Percentiles rank a stretch among this genome's conserved stretches.
Evolutionary conservation across 2,888 invertebrate species (phyloP).

Genomic region (Mythimna impura): DNA sequence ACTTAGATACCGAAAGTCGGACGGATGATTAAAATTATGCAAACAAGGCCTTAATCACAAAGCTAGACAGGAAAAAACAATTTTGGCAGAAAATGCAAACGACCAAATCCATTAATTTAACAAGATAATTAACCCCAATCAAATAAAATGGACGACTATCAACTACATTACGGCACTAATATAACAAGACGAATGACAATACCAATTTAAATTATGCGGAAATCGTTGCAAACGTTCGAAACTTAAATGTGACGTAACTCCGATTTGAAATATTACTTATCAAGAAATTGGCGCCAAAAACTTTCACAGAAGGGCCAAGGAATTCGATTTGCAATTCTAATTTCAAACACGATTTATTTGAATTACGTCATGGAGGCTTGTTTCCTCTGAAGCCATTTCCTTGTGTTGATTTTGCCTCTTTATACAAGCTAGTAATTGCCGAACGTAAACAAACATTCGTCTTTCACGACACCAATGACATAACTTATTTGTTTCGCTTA

Average conservation of each 20-base stretch:
- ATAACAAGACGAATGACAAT: constrained; percentile 48
- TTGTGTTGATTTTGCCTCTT: constrained; percentile 23
- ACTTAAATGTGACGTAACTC: constrained; percentile 41
- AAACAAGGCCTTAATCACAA: constrained; percentile 23
- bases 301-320: constrained; percentile 64
- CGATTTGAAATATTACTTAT: constrained; percentile 40
- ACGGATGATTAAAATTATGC: constrained; percentile 7
- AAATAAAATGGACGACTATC: constrained; percentile 19
- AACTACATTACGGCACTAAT: constrained; percentile 26
- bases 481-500: constrained; percentile 46
- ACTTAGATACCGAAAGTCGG: not conserved
- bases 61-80: not conserved
- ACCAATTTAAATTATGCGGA: constrained; percentile 45
- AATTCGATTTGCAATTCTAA: constrained; percentile 64
- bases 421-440: constrained; percentile 6
- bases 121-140: constrained; percentile 41
- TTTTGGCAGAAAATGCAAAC: constrained; percentile 36
- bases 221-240: constrained; percentile 40
- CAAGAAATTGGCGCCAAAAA: constrained; percentile 48
- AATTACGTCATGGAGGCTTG: constrained; percentile 48
- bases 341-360: constrained; percentile 55
- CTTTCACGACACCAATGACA: constrained; percentile 51
- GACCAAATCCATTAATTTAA: constrained; percentile 37
- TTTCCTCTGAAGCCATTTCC: constrained; percentile 46
- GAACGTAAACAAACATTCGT: constrained; percentile 50